Base-by-base conservation (phyloP, 2,797 vertebrate genomes). In the Rhinella marina region DNA sequence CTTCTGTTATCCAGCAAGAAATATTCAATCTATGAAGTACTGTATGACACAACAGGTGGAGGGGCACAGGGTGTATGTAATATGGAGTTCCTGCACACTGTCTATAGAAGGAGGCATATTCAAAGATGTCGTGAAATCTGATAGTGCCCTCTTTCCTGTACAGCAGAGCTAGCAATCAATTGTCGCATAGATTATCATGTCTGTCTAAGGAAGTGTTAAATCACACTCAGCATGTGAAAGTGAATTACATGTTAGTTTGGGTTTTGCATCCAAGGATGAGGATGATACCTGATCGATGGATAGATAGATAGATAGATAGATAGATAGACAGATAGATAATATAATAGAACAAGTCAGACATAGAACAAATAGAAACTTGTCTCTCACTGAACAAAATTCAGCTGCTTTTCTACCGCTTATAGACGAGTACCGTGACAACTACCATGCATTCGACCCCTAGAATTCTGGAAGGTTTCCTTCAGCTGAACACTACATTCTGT, bases 241-340 rank as follows among this genome's bases (percentile, higher is more conserved):
- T 59, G 14, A 59, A 19, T 59, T 16, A 59, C 32, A 59, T 16
- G 14, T 16, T 16, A 59, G 13, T 16, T 59, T 59, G 57, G 57
- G 57, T 59, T 59, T 59, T 16, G 57, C 16, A 2, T 16, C 57
- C 13, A 23, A 8, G 1, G 10, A 62, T 62, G 23, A 62, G 23
- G 61, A 25, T n/a, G 54, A 56, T 14, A 56, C 54, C 54, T 56
- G 3, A 56, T 56, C 0, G 17, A 59, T 70, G 29, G 66, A 27
- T 32, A 70, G 32, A 68, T 68, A 76, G 48, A 48, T 76, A 76
- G 73, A 76, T 76, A 50, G 73, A 76, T 76, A 48, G 70, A 73
- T 73, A 12, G 19, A 50, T 21, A n/a, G 50, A 77, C 23, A 77
- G 21, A 77, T 77, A 77, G 32, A 77, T n/a, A n/a, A 32, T 29